These are phyloP conservation scores for Drosophila simulans DNA, from an alignment of 1,140 invertebrate species.

Conservation along the genomic window DNA sequence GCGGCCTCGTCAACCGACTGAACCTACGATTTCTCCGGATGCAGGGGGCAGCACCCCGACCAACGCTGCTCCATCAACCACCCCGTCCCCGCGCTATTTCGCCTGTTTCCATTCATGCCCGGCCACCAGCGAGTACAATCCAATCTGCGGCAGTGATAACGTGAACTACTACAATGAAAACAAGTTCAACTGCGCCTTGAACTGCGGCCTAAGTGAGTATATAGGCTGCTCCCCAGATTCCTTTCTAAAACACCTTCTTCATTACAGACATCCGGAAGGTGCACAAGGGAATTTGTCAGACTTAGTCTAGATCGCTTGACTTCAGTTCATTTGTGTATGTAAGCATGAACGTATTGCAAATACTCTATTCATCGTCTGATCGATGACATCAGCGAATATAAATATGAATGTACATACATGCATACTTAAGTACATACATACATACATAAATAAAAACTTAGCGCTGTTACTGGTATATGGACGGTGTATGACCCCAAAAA, in stretches of 20 bases:
- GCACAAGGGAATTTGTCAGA: constrained; percentile 21
- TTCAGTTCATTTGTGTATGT: too few relatives aligned
- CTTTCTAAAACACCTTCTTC: not conserved
- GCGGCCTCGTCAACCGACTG: not conserved
- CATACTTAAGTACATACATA: not conserved
- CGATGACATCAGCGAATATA: constrained; percentile 25
- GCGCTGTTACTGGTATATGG: too few relatives aligned
- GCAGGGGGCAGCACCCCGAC: constrained; percentile 18
- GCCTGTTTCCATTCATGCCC: constrained; percentile 66
- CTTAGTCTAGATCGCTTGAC: not conserved
- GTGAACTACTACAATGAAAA: constrained; percentile 88
- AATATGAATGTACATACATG: constrained; percentile 6
- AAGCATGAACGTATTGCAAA: too few relatives aligned
- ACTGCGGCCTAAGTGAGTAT: constrained; percentile 85
- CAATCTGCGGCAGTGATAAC: constrained; percentile 89
- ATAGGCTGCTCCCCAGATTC: too few relatives aligned
- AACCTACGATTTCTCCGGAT: constrained; percentile 3
- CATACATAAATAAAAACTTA: not conserved
- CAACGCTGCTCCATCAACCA: constrained; percentile 34
- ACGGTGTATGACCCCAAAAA: constrained; percentile 11
- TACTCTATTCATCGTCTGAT: constrained; percentile 2
- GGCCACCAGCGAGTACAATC: constrained; percentile 88
- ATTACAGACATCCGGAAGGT: constrained; percentile 9
- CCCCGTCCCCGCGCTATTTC: constrained; percentile 49
- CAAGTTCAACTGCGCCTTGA: constrained; percentile 86